Base-by-base conservation (phyloP, 2,888 invertebrate genomes). In the Phytoseiulus persimilis region DNA sequence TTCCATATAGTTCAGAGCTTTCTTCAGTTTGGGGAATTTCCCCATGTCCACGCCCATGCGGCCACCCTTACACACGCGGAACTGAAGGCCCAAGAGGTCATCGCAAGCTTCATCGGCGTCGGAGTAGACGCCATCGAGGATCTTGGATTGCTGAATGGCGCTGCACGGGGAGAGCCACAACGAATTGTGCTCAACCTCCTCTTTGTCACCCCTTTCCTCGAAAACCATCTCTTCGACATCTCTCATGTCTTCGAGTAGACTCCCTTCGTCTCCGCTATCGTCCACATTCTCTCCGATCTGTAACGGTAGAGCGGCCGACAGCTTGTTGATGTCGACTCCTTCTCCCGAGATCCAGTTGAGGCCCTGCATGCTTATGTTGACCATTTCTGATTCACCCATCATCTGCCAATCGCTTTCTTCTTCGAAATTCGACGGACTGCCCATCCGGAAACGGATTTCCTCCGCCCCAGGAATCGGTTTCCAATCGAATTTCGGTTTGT, bases 401-500 rank as follows among this genome's bases (percentile, higher is more conserved):
- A 87, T 87, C 11, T 87, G 87, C 87, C 87, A 87, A n/a, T 87
- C 87, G n/a, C 45, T 33, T 87, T 87, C 87, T 6, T 33, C 33
- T 31, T 87, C 87, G 87, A 87, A 87, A 28, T 87, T 33, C n/a
- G 87, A 87, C 18, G 87, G 87, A 9, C 39, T 39, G n/a, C 87
- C 87, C 87, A 87, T 45, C 3, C 87, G 32, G 33, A 87, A 33
- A 11, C 39, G 32, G 5, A 45, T 3, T 18, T 87, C 87, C 0
- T 87, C 87, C 33, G 33, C 31, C 11, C 87, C 87, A 5, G 87
- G 87, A 33, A 87, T 87, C 0, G 87, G 87, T 32, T 87, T 90
- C 89, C 90, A 90, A 89, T 94, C 94, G 0, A 93, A 93, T 91
- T 94, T 94, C 32, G 93, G 94, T 90, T 93, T 94, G 90, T 94